A percentile compares a stretch with the other conserved stretches of the same genome.
phyloP scores from a whole-genome alignment of 2,113 vertebrate genomes.

The Regulus satrapa region DNA sequence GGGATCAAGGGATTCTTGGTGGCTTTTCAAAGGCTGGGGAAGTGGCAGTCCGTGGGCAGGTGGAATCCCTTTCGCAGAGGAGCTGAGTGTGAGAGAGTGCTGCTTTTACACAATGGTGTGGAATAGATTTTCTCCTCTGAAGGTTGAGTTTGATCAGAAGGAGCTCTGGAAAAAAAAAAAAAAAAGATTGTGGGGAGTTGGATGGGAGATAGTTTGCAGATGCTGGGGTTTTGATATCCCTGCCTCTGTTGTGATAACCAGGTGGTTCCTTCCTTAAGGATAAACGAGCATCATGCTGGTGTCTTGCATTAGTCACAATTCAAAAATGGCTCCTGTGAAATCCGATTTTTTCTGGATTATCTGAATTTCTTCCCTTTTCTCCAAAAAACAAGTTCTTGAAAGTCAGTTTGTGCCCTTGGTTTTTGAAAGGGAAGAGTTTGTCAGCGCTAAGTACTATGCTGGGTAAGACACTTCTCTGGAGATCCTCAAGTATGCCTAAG shows the following conservation, averaged over 20 bases:
- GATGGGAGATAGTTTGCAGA: background rate
- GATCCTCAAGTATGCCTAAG: background rate
- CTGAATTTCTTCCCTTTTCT: background rate
- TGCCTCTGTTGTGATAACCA: background rate
- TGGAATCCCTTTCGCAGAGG: conserved; percentile 34
- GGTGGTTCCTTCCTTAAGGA: background rate
- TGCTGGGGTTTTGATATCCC: background rate
- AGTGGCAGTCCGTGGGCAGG: conserved; percentile 22
- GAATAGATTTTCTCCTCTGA: background rate
- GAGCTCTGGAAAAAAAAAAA: background rate
- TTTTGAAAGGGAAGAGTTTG: background rate
- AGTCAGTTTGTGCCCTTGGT: background rate
- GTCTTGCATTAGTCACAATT: background rate
- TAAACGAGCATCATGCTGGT: background rate
- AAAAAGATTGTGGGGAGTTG: background rate
- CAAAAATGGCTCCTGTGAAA: background rate
- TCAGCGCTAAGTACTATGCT: background rate
- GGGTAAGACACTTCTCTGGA: background rate
- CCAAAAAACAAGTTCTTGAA: background rate
- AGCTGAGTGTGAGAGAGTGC: background rate
- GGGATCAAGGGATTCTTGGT: conserved; percentile 31
- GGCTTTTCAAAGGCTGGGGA: conserved; percentile 40
- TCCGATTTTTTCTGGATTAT: background rate
- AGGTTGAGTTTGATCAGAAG: background rate
- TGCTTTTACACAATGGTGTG: background rate